Conservation (phyloP, 2,113 vertebrate genomes). For the Gymnogyps californianus region DNA sequence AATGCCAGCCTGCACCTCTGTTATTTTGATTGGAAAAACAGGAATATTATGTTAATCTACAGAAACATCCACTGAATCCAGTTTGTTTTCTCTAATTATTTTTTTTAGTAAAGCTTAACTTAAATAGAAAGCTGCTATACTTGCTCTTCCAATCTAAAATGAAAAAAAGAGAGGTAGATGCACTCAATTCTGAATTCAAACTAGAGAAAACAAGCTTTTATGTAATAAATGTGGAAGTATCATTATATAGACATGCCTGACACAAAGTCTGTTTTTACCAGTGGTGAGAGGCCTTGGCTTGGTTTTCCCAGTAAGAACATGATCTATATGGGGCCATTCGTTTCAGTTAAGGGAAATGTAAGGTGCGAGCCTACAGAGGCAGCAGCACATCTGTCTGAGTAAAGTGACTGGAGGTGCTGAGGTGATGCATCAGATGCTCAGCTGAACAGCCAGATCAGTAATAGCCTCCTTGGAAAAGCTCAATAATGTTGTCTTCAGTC, state of each 20-base stretch:
- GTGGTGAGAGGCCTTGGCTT: not conserved
- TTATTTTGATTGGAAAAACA: not conserved
- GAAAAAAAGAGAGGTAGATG: not conserved
- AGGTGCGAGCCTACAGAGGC: not conserved
- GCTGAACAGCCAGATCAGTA: not conserved
- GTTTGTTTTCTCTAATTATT: not conserved
- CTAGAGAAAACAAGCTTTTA: not conserved
- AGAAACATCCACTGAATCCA: not conserved
- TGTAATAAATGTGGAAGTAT: not conserved
- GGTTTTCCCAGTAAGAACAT: not conserved
- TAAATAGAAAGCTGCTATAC: not conserved
- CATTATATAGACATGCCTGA: not conserved
- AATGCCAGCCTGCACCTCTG: not conserved
- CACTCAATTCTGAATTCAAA: not conserved
- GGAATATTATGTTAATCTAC: not conserved
- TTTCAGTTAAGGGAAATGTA: not conserved
- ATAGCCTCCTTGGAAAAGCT: not conserved
- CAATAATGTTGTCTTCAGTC: not conserved
- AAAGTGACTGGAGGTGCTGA: not conserved
- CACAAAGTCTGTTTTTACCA: not conserved
- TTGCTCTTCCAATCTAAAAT: not conserved
- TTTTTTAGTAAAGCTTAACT: not conserved
- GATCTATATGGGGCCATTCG: not conserved
- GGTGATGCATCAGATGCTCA: not conserved
- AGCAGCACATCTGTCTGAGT: not conserved